These are phyloP conservation scores for Coregonus suidteri DNA, from an alignment of 2,797 vertebrate genomes.

Conservation along the genomic window DNA sequence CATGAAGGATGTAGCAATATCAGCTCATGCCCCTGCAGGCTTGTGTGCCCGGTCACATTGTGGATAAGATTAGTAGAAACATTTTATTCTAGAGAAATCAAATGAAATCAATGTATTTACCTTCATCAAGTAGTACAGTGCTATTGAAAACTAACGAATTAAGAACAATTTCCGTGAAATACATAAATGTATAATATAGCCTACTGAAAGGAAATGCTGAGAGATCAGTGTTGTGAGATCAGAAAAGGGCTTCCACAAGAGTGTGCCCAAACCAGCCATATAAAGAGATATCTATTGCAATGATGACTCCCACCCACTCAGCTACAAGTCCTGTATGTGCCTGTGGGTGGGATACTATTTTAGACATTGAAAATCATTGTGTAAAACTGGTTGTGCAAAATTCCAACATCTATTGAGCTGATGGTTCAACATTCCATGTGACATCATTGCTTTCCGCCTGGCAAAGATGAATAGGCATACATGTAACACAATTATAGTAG, in stretches of 20 bases:
- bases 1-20: not conserved
- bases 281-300: not conserved
- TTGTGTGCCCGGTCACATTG: not conserved
- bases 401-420: not conserved
- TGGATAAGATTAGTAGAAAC: not conserved
- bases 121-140: too few species aligned
- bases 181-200: too few species aligned
- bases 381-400: not conserved
- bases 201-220: too few species aligned
- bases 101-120: too few species aligned
- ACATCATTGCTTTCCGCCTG: not conserved
- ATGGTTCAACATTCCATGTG: not conserved
- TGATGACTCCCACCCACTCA: not conserved
- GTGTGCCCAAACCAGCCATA: not conserved
- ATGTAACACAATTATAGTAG: not conserved
- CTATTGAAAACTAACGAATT: too few species aligned
- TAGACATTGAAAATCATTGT: not conserved
- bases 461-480: not conserved
- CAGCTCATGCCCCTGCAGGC: not conserved
- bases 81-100: too few species aligned
- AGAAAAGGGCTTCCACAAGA: not conserved
- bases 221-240: not conserved
- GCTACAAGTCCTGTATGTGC: conserved; percentile 11
- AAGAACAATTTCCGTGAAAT: too few species aligned
- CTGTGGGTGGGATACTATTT: conserved; percentile 2